Base-by-base conservation (phyloP, 2,797 vertebrate species). In the Tapera naevia region DNA sequence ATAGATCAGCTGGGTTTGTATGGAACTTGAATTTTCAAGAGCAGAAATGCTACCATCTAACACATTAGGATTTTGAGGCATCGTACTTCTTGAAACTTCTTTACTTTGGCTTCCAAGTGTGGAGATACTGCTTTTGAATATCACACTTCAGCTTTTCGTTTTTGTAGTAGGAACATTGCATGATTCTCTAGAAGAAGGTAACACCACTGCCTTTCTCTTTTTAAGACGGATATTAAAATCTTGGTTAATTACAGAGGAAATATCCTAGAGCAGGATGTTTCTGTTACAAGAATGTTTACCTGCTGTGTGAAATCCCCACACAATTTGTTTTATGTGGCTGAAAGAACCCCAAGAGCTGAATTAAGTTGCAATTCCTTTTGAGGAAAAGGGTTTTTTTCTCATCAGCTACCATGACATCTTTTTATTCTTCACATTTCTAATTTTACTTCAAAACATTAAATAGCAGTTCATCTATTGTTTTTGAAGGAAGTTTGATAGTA, bases 11-110 rank as follows among this genome's bases (percentile, higher is more conserved):
- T 95, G 94, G 10, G 6, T 94, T 94, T 93, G 58, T 93, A 89
- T 72, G 76, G 57, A 96, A 65, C 28, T 89, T 60, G 27, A 81
- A 84, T 95, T 96, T 96, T 95, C 65, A 91, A 93, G 75, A 91
- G 71, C 13, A 83, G 76, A 48, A 94, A n/a, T 61, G 66, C 50
- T 84, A 32, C 92, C 25, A 56, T 81, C 23, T 88, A 83, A 32
- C 45, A 65, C 17, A 14, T 82, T 72, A 80, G 22, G 25, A 39
- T 82, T 74, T 95, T 46, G 39, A 94, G 80, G 82, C 33, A 86
- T 9, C 2, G 39, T 95, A 30, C 88, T 67, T 74, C 92, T 87
- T 82, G 75, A 94, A 91, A 67, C 43, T 11, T 86, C 46, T 91
- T 87, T 88, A 89, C 37, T 41, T n/a, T 86, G 37, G 13, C 69